Conservation (phyloP, 2,888 invertebrate species). For the Epinotia ramella region DNA sequence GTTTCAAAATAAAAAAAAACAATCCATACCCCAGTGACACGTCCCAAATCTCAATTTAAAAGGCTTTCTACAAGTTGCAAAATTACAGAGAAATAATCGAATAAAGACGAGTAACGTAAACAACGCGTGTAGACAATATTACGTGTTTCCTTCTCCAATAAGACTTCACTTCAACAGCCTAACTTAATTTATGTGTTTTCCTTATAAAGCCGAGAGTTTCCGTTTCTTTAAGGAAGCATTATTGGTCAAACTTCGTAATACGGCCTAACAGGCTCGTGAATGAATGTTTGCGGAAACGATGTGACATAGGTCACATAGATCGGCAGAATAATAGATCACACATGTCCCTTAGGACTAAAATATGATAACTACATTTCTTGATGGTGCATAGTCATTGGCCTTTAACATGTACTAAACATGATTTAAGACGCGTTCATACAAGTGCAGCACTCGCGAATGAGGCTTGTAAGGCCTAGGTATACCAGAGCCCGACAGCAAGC, state of each 20-base stretch:
- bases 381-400: too few relatives aligned
- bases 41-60: not conserved
- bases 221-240: slow-evolving; percentile 1
- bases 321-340: not conserved
- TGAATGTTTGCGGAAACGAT: not conserved
- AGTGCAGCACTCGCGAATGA: too few relatives aligned
- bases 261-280: not conserved
- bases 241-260: slow-evolving; percentile 15
- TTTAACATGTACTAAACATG: too few relatives aligned
- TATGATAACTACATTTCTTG: too few relatives aligned
- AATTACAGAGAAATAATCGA: not conserved
- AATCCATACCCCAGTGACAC: not conserved
- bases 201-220: not conserved
- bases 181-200: not conserved
- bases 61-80: not conserved
- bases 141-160: not conserved
- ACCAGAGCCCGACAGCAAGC: too few relatives aligned
- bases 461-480: too few relatives aligned
- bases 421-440: too few relatives aligned
- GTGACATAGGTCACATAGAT: not conserved
- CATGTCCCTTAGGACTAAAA: not conserved
- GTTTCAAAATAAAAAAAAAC: too few relatives aligned
- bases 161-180: not conserved
- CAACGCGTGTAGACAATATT: not conserved
- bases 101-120: not conserved